Evolutionary conservation across 1,140 invertebrate species (phyloP), one percentile per base, ranked within the genome.

Genomic region (Semibalanus balanoides): DNA sequence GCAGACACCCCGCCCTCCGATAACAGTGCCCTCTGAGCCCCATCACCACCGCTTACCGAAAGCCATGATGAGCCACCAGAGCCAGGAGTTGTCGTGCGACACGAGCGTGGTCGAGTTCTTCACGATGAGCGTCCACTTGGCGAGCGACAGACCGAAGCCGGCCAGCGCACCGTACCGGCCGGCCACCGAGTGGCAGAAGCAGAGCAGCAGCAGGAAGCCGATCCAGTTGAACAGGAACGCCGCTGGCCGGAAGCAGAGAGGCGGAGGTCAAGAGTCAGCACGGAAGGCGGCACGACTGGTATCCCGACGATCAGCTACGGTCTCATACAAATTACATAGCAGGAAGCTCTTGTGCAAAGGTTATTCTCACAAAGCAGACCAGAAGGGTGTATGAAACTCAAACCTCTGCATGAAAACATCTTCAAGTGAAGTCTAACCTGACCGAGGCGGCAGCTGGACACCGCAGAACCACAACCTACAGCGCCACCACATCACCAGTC

Each of bases 211-310:
- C 75, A 97, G 85, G 82, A 97, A 95, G 74, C 95, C 95, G 82
- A 97, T 93, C 95, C 94, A 97, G 84, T 96, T 96, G 85, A 97
- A 96, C 31, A 94, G 86, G 83, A 94, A 94, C 79, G 92, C 90
- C 82, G 93, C 91, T 91, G 69, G 5, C 7, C 25, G 69, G 29
- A 75, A 40, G 22, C 30, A 17, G 22, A 75, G 0, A 28, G 3
- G 70, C 69, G 31, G 70, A 30, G 25, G 11, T 3, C 25, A 70
- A 25, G 74, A 17, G 76, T n/a, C 31, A 25, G 69, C 30, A 76
- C 17, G 28, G 25, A 70, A 7, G 25, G 28, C 3, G 25, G 28
- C 25, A 28, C 69, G 3, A n/a, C 28, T 11, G 69, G 28, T n/a
- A 70, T 3, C 25, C 69, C 3, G 69, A n/a, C n/a, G n/a, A n/a